Percentiles rank a stretch among this genome's conserved stretches.
Conservation (phyloP, 2,113 vertebrate species). For the Calypte anna region DNA sequence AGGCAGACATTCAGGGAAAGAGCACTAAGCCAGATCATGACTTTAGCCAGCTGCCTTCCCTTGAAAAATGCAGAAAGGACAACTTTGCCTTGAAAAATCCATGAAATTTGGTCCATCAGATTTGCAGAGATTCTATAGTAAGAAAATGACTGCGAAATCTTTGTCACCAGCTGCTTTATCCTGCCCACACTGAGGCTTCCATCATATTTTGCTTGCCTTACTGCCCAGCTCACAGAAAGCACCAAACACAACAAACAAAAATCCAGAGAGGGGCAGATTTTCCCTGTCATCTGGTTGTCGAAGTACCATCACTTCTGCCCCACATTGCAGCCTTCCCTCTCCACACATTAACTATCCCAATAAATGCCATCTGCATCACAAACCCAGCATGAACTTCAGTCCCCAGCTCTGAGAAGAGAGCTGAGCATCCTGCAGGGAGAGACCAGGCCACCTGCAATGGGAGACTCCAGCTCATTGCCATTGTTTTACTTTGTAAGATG, state of each 20-base stretch:
- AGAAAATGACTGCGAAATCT: background rate
- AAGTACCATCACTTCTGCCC: background rate
- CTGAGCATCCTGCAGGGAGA: background rate
- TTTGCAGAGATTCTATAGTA: background rate
- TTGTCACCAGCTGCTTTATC: background rate
- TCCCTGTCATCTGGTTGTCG: background rate
- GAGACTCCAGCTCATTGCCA: background rate
- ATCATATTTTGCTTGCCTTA: background rate
- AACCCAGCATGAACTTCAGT: background rate
- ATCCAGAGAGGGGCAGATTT: rapidly evolving
- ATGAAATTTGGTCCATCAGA: background rate
- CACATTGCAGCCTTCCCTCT: background rate
- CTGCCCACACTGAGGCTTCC: background rate
- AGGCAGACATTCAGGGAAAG: background rate
- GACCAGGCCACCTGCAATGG: background rate
- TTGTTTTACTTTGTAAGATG: background rate
- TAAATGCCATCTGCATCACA: rapidly evolving
- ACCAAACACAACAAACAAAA: rapidly evolving
- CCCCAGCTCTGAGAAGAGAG: background rate
- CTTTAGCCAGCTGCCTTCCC: background rate
- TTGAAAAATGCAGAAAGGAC: background rate
- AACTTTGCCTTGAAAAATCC: background rate
- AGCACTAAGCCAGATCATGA: background rate
- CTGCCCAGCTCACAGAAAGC: background rate
- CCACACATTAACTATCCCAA: rapidly evolving